Base-by-base conservation (phyloP, 2,113 vertebrate species). In the Camelus bactrianus region DNA sequence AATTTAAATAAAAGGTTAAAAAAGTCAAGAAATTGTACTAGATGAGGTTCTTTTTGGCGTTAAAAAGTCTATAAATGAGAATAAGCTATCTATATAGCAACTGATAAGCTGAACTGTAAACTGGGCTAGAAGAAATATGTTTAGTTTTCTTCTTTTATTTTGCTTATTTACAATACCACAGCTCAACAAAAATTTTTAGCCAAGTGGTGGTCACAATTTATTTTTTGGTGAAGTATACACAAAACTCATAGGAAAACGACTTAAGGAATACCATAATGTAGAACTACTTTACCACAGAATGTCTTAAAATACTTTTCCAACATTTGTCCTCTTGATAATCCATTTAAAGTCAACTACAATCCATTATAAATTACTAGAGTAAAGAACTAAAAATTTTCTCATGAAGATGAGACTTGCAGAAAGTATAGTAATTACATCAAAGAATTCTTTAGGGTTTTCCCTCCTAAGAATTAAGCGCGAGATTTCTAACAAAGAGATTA, bases 311-410 rank as follows among this genome's bases (percentile, higher is more conserved):
- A 77, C 2, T 80, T 80, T 80, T 30, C 56, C 77, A 80, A 87
- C 28, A 93, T 76, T 87, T 58, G 73, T 9, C 73, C 17, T 85
- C 85, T 69, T 82, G 30, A 85, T 86, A 83, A 89, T 84, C 26
- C 58, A 56, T 46, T 89, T 92, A 42, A 91, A 90, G 87, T 19
- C 38, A 90, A 75, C 20, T 81, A 88, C 4, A 86, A 56, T 32
- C 50, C 28, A 77, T 76, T 75, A 54, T 75, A 77, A 65, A 15
- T 19, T 70, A 88, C 0, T 80, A 26, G 24, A 58, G 28, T 89
- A 92, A 94, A 88, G 30, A 96, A 94, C 60, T 79, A 84, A 84
- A 96, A 96, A 26, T 72, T 52, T 79, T 91, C 69, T 85, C 65
- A 89, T 58, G 32, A 94, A 91, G 42, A 91, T 81, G 38, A 94